Conservation (phyloP, 2,888 invertebrate genomes). For the Aporophyla nigra region DNA sequence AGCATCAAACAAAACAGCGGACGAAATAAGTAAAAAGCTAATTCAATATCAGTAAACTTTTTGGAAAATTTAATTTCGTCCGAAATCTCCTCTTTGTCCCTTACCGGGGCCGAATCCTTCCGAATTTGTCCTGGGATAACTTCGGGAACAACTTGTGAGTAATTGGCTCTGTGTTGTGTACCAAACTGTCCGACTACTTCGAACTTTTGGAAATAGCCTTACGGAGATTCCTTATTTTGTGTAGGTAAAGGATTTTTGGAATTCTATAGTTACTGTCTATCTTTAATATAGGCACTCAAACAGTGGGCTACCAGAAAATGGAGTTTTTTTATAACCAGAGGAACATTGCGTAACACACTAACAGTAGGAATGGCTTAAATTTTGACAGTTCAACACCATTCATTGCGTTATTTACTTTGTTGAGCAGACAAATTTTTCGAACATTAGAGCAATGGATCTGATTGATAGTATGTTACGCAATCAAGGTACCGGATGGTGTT, state of each 20-base stretch:
- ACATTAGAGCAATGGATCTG: no score
- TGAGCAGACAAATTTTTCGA: no score
- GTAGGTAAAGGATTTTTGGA: slow-evolving; percentile 27
- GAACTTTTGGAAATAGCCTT: slow-evolving; percentile 39
- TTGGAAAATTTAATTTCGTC: slow-evolving; percentile 64
- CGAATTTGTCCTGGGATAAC: slow-evolving; percentile 55
- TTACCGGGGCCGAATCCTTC: slow-evolving; percentile 54
- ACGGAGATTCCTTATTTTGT: slow-evolving; percentile 38
- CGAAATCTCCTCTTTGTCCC: slow-evolving; percentile 57
- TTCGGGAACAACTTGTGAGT: slow-evolving; percentile 64
- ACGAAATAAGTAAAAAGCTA: slow-evolving; percentile 32
- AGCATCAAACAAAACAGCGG: slow-evolving; percentile 18
- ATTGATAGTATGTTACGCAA: neutral
- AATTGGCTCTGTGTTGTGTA: slow-evolving; percentile 65
- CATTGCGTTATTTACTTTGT: no score
- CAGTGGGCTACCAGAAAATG: neutral
- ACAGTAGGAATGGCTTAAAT: no score
- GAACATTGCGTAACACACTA: neutral
- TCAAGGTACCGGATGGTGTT: neutral
- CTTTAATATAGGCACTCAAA: neutral
- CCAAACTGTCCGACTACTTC: slow-evolving; percentile 31
- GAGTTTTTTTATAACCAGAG: neutral
- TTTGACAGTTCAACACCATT: no score
- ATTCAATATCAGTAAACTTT: slow-evolving; percentile 59
- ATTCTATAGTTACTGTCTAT: neutral